Base-by-base conservation (phyloP, 2,113 vertebrate genomes). In the Lasiurus cinereus region DNA sequence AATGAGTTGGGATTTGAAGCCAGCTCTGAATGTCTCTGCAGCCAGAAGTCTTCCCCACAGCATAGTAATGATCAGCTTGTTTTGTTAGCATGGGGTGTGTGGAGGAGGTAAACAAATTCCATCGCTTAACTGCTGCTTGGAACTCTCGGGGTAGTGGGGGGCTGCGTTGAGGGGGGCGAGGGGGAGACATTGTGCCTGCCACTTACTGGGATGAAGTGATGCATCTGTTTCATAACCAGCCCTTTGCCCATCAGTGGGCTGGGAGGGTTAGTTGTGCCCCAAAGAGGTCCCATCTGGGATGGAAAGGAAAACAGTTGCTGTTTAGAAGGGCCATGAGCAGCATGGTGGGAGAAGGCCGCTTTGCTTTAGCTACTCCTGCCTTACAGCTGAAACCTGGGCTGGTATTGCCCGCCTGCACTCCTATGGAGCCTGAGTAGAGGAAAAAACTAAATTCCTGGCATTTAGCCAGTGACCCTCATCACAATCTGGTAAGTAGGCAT, bases 381-480 rank as follows among this genome's bases (percentile, higher is more conserved):
- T 72, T 87, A 70, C 7, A 78, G 46, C 36, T 48, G 50, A 24
- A 27, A 31, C 64, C 0, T 21, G 21, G 73, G 39, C 90, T 43
- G 76, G 84, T 0, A 2, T 90, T 94, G 92, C 88, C 97, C 90
- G 78, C 66, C 97, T 94, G 93, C 82, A 91, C 88, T 88, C 64
- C 1, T 67, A 36, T 54, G 92, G 94, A 96, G 78, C 95, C 48
- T 96, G 95, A 94, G 92, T 93, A 97, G 94, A 90, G 96, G 92
- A 19, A 90, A 97, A 98, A 96, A 94, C 54, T 97, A 98, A 98
- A 97, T 97, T 96, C 97, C 92, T 98, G 89, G 96, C 72, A 46
- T 96, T 96, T 98, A 97, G 33, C 62, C 77, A 70, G 66, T 69
- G 31, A 67, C 43, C 14, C 29, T 88, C 27, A 33, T 19, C 46